Base-by-base conservation (phyloP, 2,797 vertebrate genomes). In the Hemibagrus guttatus region DNA sequence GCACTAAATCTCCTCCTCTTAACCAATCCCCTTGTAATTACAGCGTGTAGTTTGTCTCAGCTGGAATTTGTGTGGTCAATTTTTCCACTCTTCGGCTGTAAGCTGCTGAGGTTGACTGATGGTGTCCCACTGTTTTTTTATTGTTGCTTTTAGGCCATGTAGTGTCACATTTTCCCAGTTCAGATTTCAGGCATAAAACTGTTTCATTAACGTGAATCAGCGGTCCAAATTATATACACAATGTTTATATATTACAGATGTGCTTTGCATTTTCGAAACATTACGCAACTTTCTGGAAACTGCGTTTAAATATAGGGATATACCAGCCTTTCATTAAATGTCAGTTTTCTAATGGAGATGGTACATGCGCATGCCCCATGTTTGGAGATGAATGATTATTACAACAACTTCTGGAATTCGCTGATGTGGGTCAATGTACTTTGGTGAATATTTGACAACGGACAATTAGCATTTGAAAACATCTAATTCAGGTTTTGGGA, bases 1-100 rank as follows among this genome's bases (percentile, higher is more conserved):
- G 59, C 83, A 89, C 82, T 85, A 92, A 84, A 90, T 89, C 83
- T 81, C 87, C 92, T 89, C 91, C 90, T 90, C 90, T 92, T 76
- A 46, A 78, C 85, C 83, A 84, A 84, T 90, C 89, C 87, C 90
- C 88, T 91, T 94, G 19, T 95, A 92, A 94, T 94, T 93, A 92
- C 78, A 88, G 49, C 69, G 78, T 13, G 8, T 88, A 58, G 64
- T 76, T 76, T 75, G 71, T 88, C 76, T 83, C 86, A 84, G 89
- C 81, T 84, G 80, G 82, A 88, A 89, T 89, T 82, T 78, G 81
- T 88, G 86, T 87, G 81, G 90, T 88, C 69, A 81, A 81, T 76
- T 89, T 88, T 85, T 82, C 71, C 75, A 35, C 52, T 64, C 71
- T 84, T 28, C 46, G 84, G 82, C 74, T 88, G 83, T 84, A 81